Percentiles rank a stretch among this genome's conserved stretches.
Evolutionary conservation across 2,113 vertebrate genomes (phyloP).

Genomic region (Misgurnus anguillicaudatus): DNA sequence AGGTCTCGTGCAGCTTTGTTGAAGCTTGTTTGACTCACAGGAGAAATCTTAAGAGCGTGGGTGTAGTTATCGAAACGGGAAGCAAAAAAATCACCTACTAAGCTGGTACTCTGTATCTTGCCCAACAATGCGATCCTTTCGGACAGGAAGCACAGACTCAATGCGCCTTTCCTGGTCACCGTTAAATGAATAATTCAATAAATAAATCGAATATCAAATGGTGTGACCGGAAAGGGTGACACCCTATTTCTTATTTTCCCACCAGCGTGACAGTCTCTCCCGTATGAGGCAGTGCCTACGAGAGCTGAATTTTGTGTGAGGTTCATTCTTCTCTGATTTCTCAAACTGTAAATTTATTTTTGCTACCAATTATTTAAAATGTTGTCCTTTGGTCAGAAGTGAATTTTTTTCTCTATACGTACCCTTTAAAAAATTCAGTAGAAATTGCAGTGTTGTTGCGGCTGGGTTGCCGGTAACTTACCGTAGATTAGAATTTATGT

Average conservation of each 20-base stretch:
- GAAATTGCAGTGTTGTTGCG: no score
- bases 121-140: constrained; percentile 67
- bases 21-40: constrained; percentile 40
- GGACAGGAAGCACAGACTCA: constrained; percentile 69
- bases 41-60: constrained; percentile 52
- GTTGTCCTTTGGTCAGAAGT: neutral
- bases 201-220: constrained; percentile 77
- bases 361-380: neutral
- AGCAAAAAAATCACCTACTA: constrained; percentile 51
- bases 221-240: constrained; percentile 73
- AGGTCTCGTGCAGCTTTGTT: neutral
- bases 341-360: neutral
- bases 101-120: constrained; percentile 7
- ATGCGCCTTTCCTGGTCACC: constrained; percentile 73
- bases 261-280: constrained; percentile 47
- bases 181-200: constrained; percentile 74
- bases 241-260: constrained; percentile 66
- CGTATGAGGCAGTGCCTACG: neutral
- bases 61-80: constrained; percentile 53
- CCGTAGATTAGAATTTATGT: no score
- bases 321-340: neutral
- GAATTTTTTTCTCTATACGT: no score
- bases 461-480: no score
- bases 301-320: neutral
- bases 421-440: no score